Evolutionary conservation across 1,140 invertebrate species (phyloP), one percentile per base, ranked within the genome.

Genomic region (Portunus trituberculatus): DNA sequence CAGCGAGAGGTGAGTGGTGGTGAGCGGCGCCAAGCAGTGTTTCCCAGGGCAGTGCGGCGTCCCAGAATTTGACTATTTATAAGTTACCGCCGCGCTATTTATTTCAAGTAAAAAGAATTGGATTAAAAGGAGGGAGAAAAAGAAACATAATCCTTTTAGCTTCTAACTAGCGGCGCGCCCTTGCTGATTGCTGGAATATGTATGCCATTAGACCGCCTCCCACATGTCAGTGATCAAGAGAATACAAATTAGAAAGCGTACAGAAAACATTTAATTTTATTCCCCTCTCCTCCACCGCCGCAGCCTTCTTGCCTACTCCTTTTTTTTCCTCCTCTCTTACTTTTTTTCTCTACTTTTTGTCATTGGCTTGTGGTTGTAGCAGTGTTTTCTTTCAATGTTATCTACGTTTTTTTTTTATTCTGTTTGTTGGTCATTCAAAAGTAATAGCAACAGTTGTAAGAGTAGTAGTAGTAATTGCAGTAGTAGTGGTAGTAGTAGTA

Each of bases 41-140:
- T 91, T 91, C 90, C 90, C 25, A 16, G 10, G 10, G 10, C 39
- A 39, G 39, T 20, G 16, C 25, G 29, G 84, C 29, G 48, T 91
- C 28, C 45, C 52, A 39, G 39, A 6, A 28, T 94, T 83, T 94
- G 93, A 94, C 93, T 94, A 94, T 94, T 94, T 91, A 94, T 94
- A 91, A 94, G 93, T 91, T 20, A 14, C 93, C 67, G 31, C 20
- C 39, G 88, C 12, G 67, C 93, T 94, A 94, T 94, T 94, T 94
- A 94, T 94, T 94, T 94, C 93, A 91, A 91, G 93, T 94, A 94
- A 94, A 94, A 94, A 94, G 93, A 90, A 94, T 91, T 94, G 89
- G 89, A 91, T 84, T 91, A 94, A 84, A 91, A 86, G 45, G 76
- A 82, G 14, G 59, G 59, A 1, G 59, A 76, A 94, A 91, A 83